phyloP scores from a whole-genome alignment of 2,797 vertebrate species.

The Karalla daura region DNA sequence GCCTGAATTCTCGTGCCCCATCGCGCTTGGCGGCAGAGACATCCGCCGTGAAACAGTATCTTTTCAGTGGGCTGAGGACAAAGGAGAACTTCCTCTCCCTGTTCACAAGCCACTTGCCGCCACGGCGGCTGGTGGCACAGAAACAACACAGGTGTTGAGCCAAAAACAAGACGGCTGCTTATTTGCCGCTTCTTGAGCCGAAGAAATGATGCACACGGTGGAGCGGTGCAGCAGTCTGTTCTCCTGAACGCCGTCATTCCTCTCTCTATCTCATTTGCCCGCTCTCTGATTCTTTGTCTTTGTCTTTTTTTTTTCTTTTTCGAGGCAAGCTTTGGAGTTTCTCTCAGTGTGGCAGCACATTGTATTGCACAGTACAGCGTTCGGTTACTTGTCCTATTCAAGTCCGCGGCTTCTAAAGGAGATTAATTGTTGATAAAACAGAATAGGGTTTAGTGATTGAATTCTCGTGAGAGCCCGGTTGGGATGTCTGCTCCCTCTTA shows the following conservation, averaged over 20 bases:
- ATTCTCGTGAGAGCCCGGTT: constrained; percentile 46
- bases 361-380: neutral
- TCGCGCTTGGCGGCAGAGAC: constrained; percentile 17
- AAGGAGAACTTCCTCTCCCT: constrained; percentile 63
- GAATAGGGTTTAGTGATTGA: constrained; percentile 55
- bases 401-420: constrained; percentile 36
- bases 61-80: constrained; percentile 47
- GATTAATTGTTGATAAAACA: constrained; percentile 65
- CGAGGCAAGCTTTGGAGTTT: neutral
- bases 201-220: constrained; percentile 62
- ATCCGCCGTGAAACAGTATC: constrained; percentile 21
- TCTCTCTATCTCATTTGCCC: constrained; percentile 43
- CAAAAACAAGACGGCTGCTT: constrained; percentile 74
- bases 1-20: constrained; percentile 10
- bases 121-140: constrained; percentile 59
- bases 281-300: constrained; percentile 4
- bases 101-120: constrained; percentile 61
- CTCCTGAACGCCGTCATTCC: constrained; percentile 42
- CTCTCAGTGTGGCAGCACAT: constrained; percentile 5
- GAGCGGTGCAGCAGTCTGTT: constrained; percentile 62
- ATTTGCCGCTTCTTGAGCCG: constrained; percentile 75
- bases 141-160: constrained; percentile 72
- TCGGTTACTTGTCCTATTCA: constrained; percentile 23
- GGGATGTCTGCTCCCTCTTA: constrained; percentile 41
- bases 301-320: constrained; percentile 3